Evolutionary conservation across 2,797 vertebrate genomes (phyloP).

Genomic region (Pelochelys cantorii): DNA sequence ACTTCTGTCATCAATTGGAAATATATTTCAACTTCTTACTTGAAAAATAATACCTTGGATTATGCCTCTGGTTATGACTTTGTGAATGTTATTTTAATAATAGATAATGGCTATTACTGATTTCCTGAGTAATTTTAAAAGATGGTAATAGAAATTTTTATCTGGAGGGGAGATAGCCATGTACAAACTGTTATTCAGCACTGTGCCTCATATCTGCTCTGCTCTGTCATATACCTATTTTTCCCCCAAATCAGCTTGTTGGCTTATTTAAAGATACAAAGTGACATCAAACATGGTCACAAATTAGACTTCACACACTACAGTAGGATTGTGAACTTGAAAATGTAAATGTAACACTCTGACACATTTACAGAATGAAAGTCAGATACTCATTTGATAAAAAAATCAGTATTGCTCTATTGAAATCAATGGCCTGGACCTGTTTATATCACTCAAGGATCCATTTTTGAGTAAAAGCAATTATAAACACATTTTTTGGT

Average conservation of each 20-base stretch:
- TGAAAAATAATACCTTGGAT: slow-evolving; percentile 43
- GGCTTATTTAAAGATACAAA: neutral
- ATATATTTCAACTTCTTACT: slow-evolving; percentile 64
- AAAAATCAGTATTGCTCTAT: neutral
- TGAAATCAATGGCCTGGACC: neutral
- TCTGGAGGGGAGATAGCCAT: neutral
- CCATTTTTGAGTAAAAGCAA: neutral
- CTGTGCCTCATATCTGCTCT: slow-evolving; percentile 59
- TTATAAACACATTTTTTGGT: neutral
- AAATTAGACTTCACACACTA: neutral
- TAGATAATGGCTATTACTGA: slow-evolving; percentile 70
- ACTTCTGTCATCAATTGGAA: slow-evolving; percentile 60
- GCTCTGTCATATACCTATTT: neutral
- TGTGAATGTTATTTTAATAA: slow-evolving; percentile 70
- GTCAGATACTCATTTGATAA: neutral
- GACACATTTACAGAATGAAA: neutral
- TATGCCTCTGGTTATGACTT: slow-evolving; percentile 36
- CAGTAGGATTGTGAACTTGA: neutral
- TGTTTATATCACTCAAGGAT: neutral
- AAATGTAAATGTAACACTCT: neutral
- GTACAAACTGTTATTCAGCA: slow-evolving; percentile 29
- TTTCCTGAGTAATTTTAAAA: slow-evolving; percentile 63
- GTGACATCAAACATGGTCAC: rapidly evolving
- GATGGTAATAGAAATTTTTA: slow-evolving; percentile 35
- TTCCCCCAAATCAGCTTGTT: neutral